A percentile compares a stretch with the other conserved stretches of the same genome.
Evolutionary conservation across 2,113 vertebrate species (phyloP).

Genomic region (Atractosteus spatula): DNA sequence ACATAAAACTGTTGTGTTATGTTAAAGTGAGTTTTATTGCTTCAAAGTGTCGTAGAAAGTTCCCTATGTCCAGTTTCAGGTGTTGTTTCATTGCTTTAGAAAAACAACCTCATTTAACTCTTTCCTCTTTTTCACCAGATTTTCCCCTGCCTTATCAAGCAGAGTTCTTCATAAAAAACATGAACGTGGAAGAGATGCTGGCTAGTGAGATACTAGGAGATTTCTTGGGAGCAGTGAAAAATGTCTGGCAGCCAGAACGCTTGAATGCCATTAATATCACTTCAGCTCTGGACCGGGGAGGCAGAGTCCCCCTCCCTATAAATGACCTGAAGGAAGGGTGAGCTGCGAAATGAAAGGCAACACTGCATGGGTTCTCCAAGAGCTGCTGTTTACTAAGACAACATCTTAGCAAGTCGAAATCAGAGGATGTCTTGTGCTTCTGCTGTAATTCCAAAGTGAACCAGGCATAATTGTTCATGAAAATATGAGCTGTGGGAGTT

Average conservation of each 20-base stretch:
- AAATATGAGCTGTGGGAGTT: too few species aligned
- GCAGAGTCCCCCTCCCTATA: slow-evolving; percentile 91
- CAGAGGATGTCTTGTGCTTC: too few species aligned
- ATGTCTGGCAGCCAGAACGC: slow-evolving; percentile 93
- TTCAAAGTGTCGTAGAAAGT: too few species aligned
- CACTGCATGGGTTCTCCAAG: too few species aligned
- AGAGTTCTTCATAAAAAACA: slow-evolving; percentile 96
- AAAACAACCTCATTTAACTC: not conserved
- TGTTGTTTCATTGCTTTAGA: too few species aligned
- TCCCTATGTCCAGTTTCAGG: too few species aligned
- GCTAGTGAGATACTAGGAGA: slow-evolving; percentile 96
- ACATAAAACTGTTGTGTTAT: too few species aligned
- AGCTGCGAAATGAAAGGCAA: slow-evolving; percentile 34
- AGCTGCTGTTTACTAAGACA: too few species aligned
- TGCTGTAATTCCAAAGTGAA: too few species aligned
- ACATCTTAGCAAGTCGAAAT: too few species aligned
- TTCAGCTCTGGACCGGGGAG: slow-evolving; percentile 90
- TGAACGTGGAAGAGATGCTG: slow-evolving; percentile 98
- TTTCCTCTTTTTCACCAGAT: slow-evolving; percentile 61
- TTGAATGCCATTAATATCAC: slow-evolving; percentile 97
- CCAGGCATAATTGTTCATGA: too few species aligned
- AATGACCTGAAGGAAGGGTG: slow-evolving; percentile 97
- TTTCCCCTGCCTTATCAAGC: slow-evolving; percentile 91
- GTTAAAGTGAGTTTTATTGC: too few species aligned
- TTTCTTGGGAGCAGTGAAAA: slow-evolving; percentile 95